phyloP scores from a whole-genome alignment of 2,888 invertebrate genomes.

The Tipula unca region DNA sequence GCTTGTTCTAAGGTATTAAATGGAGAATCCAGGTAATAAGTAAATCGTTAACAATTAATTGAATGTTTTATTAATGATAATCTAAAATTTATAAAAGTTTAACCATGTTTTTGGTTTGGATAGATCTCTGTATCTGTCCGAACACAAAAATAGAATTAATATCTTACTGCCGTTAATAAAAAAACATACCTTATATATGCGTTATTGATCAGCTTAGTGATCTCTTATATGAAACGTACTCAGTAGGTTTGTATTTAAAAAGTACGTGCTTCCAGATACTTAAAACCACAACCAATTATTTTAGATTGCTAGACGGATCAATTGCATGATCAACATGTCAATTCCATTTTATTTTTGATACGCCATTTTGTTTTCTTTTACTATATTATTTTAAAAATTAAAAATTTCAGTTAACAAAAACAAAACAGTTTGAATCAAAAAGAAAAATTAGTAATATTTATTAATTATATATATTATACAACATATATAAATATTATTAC shows the following conservation, averaged over 20 bases:
- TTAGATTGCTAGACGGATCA: neutral
- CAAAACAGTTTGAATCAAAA: neutral
- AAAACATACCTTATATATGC: neutral
- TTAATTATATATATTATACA: neutral
- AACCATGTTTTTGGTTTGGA: no score
- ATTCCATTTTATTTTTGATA: neutral
- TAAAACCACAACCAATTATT: neutral
- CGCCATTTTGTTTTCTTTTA: neutral
- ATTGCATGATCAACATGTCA: neutral
- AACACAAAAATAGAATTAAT: no score
- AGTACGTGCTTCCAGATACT: neutral
- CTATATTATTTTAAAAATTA: neutral
- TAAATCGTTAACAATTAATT: no score
- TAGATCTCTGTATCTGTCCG: no score
- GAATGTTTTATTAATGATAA: no score
- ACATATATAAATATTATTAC: neutral
- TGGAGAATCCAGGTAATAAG: no score
- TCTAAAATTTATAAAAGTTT: no score
- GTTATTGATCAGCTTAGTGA: neutral
- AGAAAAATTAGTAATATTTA: neutral
- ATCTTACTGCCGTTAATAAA: no score
- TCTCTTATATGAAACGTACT: neutral
- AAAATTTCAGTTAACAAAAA: neutral
- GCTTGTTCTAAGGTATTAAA: no score
- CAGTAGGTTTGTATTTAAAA: neutral